Percentiles rank a stretch among this genome's conserved stretches.
These are phyloP conservation scores for Drosophila pseudotalamancana DNA, from an alignment of 2,888 invertebrate genomes.

Conservation along the genomic window DNA sequence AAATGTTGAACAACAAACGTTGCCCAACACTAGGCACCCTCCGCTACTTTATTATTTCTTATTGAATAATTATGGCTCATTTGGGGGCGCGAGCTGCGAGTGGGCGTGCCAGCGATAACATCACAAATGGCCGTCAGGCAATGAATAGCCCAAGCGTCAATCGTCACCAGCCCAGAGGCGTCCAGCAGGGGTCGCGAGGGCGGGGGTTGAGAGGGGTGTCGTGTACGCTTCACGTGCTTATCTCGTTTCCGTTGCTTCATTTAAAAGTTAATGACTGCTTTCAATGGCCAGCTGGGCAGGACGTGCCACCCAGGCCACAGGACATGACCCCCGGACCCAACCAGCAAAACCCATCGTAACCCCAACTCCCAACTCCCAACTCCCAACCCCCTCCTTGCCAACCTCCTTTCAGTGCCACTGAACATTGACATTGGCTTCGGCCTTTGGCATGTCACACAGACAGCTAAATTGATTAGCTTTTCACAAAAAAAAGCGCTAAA, in stretches of 20 bases:
- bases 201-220: background rate
- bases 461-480: slow-evolving; percentile 79
- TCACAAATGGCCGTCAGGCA: slow-evolving; percentile 51
- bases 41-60: slow-evolving; percentile 79
- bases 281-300: slow-evolving; percentile 61
- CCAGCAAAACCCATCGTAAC: background rate
- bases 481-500: slow-evolving; percentile 15
- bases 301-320: slow-evolving; percentile 21
- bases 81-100: slow-evolving; percentile 48
- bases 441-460: slow-evolving; percentile 67
- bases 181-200: background rate
- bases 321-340: slow-evolving; percentile 26
- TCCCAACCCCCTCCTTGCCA: background rate
- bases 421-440: slow-evolving; percentile 43
- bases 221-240: slow-evolving; percentile 74
- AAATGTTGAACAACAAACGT: slow-evolving; percentile 34
- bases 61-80: slow-evolving; percentile 83
- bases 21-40: slow-evolving; percentile 3
- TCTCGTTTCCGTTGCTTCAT: slow-evolving; percentile 80
- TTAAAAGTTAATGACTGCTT: slow-evolving; percentile 81
- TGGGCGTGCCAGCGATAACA: slow-evolving; percentile 59
- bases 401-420: slow-evolving; percentile 1
- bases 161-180: slow-evolving; percentile 35
- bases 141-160: slow-evolving; percentile 34
- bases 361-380: background rate